A percentile compares a stretch with the other conserved stretches of the same genome.
Conservation (phyloP, 2,797 vertebrate genomes). For the Sarcoramphus papa region DNA sequence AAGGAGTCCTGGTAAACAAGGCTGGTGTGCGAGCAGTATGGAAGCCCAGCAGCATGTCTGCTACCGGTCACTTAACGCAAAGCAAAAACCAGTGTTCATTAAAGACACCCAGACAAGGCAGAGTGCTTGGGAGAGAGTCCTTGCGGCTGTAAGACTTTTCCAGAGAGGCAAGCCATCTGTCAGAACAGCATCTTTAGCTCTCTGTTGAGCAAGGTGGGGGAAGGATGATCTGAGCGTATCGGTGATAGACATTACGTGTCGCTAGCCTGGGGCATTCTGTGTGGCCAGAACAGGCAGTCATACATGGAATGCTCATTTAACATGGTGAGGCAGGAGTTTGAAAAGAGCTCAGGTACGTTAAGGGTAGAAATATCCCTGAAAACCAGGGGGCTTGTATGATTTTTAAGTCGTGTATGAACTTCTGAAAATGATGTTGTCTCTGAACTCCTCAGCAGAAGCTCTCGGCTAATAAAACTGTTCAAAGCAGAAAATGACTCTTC, state of each 20-base stretch:
- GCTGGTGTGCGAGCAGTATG: neutral
- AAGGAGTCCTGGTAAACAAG: neutral
- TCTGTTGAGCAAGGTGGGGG: neutral
- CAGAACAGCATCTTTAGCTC: neutral
- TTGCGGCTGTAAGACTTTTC: neutral
- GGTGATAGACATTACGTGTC: neutral
- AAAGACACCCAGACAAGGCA: neutral
- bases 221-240: neutral
- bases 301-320: neutral
- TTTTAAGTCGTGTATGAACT: neutral
- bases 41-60: neutral
- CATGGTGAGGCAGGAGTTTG: neutral
- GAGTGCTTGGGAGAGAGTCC: neutral
- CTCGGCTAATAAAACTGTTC: neutral
- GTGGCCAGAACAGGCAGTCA: neutral
- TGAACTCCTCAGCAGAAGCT: neutral
- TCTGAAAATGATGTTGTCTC: neutral
- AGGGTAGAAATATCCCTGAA: neutral
- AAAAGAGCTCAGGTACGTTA: neutral
- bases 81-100: neutral
- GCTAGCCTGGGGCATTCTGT: neutral
- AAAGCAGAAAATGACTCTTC: neutral
- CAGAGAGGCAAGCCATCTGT: neutral
- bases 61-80: rapidly evolving
- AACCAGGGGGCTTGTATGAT: neutral